Base-by-base conservation (phyloP, 2,797 vertebrate genomes). In the Enteromius afrohamiltoni region DNA sequence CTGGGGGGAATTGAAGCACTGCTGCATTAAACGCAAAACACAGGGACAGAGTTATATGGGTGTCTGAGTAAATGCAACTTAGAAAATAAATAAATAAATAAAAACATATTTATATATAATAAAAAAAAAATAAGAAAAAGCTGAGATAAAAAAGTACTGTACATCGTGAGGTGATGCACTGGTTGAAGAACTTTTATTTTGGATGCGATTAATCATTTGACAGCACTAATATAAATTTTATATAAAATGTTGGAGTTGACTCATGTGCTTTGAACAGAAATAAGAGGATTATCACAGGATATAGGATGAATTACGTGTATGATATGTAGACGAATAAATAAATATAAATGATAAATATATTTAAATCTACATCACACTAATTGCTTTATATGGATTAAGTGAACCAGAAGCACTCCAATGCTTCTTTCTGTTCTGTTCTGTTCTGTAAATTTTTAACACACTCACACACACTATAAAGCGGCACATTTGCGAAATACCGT, bases 1-100 rank as follows among this genome's bases (percentile, higher is more conserved):
- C 21, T 21, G 17, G 14, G 34, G n/a, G 53, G 11, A 14, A 49
- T 14, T 34, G 17, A 37, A 17, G 31, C 77, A 23, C 78, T 79
- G 64, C 64, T 68, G 42, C 76, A 49, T 34, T 78, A 34, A 64
- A 65, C 76, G 34, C 49, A 19, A 64, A 65, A 76, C 51, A 10
- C 29, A 1, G n/a, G 14, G n/a, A 60, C 34, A 40, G 11, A 23
- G 58, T 42, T 58, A 76, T 76, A 26, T 26, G 34, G 34, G 21
- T 76, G 6, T 75, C 73, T 58, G 73, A 75, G 51, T n/a, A 37
- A 23, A 74, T 14, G 37, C 31, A 40, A 37, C n/a, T n/a, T 74
- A 74, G 47, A 53, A 74, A 37, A 21, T 11, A 53, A 6, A 21
- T 4, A 11, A 8, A 51, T 31, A 10, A 73, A 70, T n/a, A n/a